Conservation (phyloP, 2,888 invertebrate species). For the Andrena camellia region DNA sequence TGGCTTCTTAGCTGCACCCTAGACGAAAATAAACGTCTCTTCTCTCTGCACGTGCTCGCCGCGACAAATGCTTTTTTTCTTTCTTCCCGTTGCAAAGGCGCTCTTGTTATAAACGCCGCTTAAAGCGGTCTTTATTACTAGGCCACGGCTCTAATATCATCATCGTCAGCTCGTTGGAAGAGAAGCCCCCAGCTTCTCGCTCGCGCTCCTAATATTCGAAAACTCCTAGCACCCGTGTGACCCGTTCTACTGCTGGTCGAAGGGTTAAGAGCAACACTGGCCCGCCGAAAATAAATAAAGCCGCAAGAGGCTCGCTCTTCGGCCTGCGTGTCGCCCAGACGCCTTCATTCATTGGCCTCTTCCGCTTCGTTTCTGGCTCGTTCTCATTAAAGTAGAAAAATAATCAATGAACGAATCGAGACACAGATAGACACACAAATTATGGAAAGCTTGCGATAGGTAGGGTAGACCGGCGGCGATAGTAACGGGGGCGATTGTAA, state of each 20-base stretch:
- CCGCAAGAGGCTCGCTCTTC: constrained; percentile 28
- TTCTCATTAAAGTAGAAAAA: neutral
- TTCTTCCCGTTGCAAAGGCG: constrained; percentile 21
- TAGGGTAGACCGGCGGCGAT: too few relatives aligned
- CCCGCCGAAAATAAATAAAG: constrained; percentile 65
- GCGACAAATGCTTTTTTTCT: constrained; percentile 32
- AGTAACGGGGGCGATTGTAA: too few relatives aligned
- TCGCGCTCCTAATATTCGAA: constrained; percentile 39
- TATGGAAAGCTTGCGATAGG: too few relatives aligned
- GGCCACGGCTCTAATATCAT: constrained; percentile 26
- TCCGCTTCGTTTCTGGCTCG: constrained; percentile 24
- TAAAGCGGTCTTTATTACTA: constrained; percentile 59
- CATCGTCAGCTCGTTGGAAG: constrained; percentile 25
- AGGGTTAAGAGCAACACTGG: constrained; percentile 49
- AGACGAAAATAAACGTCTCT: constrained; percentile 66
- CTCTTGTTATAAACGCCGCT: constrained; percentile 27
- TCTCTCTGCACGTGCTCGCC: constrained; percentile 43
- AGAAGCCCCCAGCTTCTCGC: constrained; percentile 3
- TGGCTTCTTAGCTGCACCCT: constrained; percentile 9
- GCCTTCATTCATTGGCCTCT: neutral
- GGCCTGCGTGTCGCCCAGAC: constrained; percentile 33
- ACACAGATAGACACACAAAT: neutral
- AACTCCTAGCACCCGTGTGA: constrained; percentile 31
- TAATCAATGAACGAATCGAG: constrained; percentile 20
- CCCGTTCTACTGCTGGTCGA: constrained; percentile 33